Evolutionary conservation across 1,140 invertebrate genomes (phyloP).

Genomic region (Araneus ventricosus): DNA sequence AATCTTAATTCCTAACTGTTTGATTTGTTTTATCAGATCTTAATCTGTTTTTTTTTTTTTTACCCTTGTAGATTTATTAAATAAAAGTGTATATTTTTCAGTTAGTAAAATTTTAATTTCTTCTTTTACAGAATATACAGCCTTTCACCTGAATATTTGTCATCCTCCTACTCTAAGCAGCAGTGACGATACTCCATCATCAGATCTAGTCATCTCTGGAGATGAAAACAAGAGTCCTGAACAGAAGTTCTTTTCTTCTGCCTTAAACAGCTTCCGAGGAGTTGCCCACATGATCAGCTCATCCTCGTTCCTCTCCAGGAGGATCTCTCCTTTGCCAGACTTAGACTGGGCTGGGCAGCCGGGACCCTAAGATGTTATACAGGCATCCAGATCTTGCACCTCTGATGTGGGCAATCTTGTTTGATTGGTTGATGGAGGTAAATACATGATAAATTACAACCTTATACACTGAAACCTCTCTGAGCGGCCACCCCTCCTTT

Average conservation of each 20-base stretch:
- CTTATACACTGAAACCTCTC: no score
- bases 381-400: slow-evolving; percentile 92
- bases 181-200: slow-evolving; percentile 4
- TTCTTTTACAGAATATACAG: no score
- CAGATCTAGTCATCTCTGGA: not conserved
- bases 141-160: slow-evolving; percentile 23
- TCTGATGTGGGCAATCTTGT: slow-evolving; percentile 95
- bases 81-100: no score
- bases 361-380: slow-evolving; percentile 88
- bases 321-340: slow-evolving; percentile 87
- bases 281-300: not conserved
- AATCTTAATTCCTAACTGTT: no score
- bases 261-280: slow-evolving; percentile 22
- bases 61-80: no score
- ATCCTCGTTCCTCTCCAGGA: not conserved
- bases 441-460: no score
- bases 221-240: not conserved
- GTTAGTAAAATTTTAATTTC: no score
- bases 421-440: slow-evolving; percentile 98
- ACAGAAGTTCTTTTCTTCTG: not conserved
- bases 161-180: not conserved
- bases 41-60: no score
- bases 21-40: no score
- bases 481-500: no score
- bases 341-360: slow-evolving; percentile 91